Conservation (phyloP, 2,113 vertebrate species). For the Nematolebias whitei region DNA sequence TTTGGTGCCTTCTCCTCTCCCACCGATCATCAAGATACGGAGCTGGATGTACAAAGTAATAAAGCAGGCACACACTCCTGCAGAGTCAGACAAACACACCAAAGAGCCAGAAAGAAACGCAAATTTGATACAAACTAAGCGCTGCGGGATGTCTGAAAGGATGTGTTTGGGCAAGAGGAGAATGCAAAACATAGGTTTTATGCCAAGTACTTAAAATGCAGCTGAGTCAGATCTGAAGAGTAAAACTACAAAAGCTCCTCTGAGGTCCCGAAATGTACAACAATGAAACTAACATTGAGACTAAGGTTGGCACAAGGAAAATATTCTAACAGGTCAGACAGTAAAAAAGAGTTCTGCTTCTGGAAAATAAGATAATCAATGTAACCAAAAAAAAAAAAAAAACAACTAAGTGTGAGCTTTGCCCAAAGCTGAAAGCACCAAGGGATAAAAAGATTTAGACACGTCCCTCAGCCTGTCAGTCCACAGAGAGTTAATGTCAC, state of each 20-base stretch:
- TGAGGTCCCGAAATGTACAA: constrained; percentile 12
- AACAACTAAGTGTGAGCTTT: constrained; percentile 29
- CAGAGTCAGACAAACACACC: constrained; percentile 25
- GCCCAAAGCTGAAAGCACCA: constrained; percentile 24
- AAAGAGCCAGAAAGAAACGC: constrained; percentile 6
- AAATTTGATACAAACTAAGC: constrained; percentile 35
- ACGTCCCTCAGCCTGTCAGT: constrained; percentile 66
- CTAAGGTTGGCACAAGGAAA: constrained; percentile 14
- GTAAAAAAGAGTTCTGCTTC: not conserved
- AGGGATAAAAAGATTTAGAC: constrained; percentile 39
- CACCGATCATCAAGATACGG: not conserved
- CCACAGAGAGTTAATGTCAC: constrained; percentile 37
- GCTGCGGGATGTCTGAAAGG: constrained; percentile 4
- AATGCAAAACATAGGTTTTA: constrained; percentile 55
- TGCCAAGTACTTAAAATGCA: constrained; percentile 26
- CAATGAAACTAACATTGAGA: not conserved
- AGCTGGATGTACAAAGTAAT: constrained; percentile 26
- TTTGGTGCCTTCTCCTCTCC: constrained; percentile 1
- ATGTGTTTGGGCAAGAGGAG: constrained; percentile 25
- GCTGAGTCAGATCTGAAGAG: constrained; percentile 28
- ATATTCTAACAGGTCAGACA: not conserved
- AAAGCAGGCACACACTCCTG: constrained; percentile 10
- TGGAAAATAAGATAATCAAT: not conserved
- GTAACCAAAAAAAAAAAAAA: constrained; percentile 5
- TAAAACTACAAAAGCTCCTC: constrained; percentile 13